Evolutionary conservation across 2,797 vertebrate species (phyloP).

Genomic region (Hylomyscus alleni): DNA sequence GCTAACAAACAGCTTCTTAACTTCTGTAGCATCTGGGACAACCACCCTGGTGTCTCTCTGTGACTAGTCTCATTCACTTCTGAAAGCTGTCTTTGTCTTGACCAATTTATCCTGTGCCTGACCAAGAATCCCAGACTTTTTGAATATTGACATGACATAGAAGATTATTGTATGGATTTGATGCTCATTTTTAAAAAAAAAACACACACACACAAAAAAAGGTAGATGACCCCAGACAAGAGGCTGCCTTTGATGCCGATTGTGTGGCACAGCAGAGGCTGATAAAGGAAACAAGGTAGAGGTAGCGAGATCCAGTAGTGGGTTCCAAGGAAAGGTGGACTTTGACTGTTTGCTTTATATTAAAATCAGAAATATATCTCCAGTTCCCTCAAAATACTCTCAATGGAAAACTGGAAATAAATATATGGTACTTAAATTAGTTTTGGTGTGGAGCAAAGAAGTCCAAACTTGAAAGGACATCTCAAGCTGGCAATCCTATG

Average conservation of each 20-base stretch:
- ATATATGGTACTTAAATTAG: background rate
- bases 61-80: background rate
- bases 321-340: background rate
- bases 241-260: background rate
- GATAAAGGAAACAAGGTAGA: too few relatives aligned
- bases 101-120: background rate
- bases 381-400: background rate
- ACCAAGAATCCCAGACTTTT: background rate
- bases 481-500: background rate
- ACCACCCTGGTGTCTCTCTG: background rate
- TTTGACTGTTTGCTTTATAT: background rate
- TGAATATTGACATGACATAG: background rate
- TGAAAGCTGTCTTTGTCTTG: background rate
- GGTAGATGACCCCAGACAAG: background rate
- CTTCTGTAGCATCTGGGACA: background rate
- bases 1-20: background rate
- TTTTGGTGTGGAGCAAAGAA: background rate
- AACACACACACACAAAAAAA: background rate
- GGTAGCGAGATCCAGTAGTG: too few relatives aligned
- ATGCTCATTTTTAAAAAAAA: background rate
- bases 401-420: background rate
- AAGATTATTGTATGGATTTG: background rate
- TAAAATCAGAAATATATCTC: background rate
- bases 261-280: background rate
- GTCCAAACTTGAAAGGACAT: background rate